Evolutionary conservation across 2,888 invertebrate species (phyloP).

Genomic region (Meloe dianella): DNA sequence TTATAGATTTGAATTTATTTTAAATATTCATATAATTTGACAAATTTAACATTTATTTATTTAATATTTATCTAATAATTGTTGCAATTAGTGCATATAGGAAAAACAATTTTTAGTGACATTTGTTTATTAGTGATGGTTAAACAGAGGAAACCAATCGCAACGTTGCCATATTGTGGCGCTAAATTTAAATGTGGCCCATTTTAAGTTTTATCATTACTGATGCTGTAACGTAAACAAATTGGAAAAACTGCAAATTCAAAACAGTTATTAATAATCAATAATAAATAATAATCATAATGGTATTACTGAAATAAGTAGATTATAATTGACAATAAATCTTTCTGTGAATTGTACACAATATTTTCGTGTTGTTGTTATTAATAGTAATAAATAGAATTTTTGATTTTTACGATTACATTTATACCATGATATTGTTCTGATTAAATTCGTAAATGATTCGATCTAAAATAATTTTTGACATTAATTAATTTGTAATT

Average conservation of each 20-base stretch:
- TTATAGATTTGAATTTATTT: no score
- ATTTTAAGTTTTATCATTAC: not conserved
- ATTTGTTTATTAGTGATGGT: not conserved
- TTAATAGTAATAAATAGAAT: not conserved
- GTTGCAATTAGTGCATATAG: no score
- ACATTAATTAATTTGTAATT: not conserved
- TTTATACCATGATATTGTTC: not conserved
- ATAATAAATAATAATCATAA: not conserved
- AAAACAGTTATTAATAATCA: not conserved
- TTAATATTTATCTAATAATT: no score
- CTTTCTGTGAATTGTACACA: not conserved
- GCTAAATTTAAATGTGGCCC: not conserved
- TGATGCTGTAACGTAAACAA: not conserved
- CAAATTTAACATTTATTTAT: no score
- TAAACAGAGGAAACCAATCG: not conserved
- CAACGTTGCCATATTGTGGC: not conserved
- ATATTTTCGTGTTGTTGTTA: not conserved
- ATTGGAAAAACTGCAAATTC: not conserved
- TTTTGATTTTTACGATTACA: not conserved
- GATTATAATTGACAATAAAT: not conserved
- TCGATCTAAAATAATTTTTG: not conserved
- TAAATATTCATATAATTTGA: no score
- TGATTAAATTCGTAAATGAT: not conserved
- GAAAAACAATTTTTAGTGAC: no score
- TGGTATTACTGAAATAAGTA: not conserved